Conservation (phyloP, 2,113 vertebrate genomes). For the Cyanistes caeruleus region DNA sequence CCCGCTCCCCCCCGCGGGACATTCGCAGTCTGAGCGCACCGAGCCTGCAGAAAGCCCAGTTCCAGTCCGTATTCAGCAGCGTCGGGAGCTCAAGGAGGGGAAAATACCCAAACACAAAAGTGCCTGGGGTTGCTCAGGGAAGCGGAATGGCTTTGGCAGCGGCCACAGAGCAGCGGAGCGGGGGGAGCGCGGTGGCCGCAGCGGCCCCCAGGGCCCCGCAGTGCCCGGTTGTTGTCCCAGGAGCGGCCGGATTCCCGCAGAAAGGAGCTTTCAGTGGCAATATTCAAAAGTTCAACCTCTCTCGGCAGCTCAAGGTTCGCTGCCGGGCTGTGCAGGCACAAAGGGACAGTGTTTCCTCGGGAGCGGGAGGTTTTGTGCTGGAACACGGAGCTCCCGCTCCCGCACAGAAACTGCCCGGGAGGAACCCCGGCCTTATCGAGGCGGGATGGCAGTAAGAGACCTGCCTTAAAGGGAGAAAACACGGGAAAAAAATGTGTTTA, state of each 20-base stretch:
- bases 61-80: background rate
- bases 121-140: background rate
- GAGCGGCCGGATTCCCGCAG: background rate
- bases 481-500: no score
- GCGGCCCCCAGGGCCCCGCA: background rate
- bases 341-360: constrained; percentile 25
- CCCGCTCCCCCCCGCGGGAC: accelerated
- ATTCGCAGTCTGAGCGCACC: background rate
- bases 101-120: background rate
- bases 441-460: accelerated
- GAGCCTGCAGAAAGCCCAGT: background rate
- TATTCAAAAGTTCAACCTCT: background rate
- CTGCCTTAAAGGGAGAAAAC: background rate
- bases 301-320: background rate
- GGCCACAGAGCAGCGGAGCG: background rate
- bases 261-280: background rate
- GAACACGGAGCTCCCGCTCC: background rate
- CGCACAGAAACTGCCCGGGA: background rate
- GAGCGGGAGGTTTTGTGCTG: background rate
- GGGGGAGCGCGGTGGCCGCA: background rate
- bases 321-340: background rate
- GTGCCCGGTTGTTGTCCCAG: background rate
- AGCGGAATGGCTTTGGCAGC: background rate
- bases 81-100: no score
- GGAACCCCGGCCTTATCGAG: background rate